phyloP scores from a whole-genome alignment of 2,113 vertebrate species.

The Eurystomus gularis region DNA sequence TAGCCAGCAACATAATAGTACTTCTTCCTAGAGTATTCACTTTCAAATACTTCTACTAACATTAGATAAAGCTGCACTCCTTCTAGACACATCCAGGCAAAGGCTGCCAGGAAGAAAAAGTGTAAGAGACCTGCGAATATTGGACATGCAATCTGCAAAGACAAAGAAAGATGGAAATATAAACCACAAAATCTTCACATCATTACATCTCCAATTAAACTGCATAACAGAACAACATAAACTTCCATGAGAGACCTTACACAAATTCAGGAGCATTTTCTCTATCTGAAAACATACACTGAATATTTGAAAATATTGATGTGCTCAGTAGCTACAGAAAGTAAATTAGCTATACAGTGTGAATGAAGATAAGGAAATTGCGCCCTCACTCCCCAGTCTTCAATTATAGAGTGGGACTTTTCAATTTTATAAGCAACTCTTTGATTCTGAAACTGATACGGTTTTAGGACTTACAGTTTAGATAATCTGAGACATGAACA shows the following conservation, averaged over 20 bases:
- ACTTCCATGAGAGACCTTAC: neutral
- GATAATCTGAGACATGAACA: neutral
- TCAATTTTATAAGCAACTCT: neutral
- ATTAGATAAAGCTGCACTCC: constrained; percentile 98
- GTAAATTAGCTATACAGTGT: neutral
- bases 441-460: neutral
- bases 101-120: constrained; percentile 98
- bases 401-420: neutral
- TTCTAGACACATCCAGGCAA: constrained; percentile 99
- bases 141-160: constrained; percentile 89
- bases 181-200: neutral
- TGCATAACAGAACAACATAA: neutral
- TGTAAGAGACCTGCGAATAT: constrained; percentile 96
- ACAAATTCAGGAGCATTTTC: neutral
- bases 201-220: neutral
- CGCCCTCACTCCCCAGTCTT: neutral
- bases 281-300: neutral
- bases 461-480: neutral
- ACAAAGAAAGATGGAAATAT: constrained; percentile 46
- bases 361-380: neutral
- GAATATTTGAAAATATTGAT: neutral
- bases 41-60: constrained; percentile 98
- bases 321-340: neutral
- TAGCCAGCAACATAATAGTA: constrained; percentile 98
- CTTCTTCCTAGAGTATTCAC: constrained; percentile 98